A percentile compares a stretch with the other conserved stretches of the same genome.
Conservation (phyloP, 2,888 invertebrate species). For the Prenolepis imparis region DNA sequence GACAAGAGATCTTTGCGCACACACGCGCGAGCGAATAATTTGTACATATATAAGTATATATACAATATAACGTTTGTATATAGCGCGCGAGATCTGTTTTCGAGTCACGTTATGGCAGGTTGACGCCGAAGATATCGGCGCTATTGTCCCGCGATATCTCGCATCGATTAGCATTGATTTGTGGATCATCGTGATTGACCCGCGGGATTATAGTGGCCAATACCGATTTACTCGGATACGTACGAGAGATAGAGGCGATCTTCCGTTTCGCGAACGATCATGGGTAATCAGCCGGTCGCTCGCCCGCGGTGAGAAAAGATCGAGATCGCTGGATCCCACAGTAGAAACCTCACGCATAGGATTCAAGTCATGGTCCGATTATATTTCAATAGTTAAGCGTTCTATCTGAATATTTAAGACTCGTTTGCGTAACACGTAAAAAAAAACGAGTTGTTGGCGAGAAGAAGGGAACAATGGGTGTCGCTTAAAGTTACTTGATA, state of each 20-base stretch:
- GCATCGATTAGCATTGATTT: slow-evolving; percentile 83
- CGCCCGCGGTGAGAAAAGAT: slow-evolving; percentile 49
- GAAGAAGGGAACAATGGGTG: slow-evolving; percentile 56
- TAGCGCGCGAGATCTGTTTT: slow-evolving; percentile 76
- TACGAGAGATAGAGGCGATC: slow-evolving; percentile 40
- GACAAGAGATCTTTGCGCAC: slow-evolving; percentile 17
- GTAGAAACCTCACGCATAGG: slow-evolving; percentile 40
- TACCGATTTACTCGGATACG: slow-evolving; percentile 50
- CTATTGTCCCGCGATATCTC: slow-evolving; percentile 75
- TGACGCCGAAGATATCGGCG: slow-evolving; percentile 76
- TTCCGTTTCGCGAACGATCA: slow-evolving; percentile 33
- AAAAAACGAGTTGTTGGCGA: slow-evolving; percentile 42
- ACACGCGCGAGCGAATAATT: slow-evolving; percentile 23
- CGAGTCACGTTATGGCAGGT: slow-evolving; percentile 84
- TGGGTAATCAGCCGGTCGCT: slow-evolving; percentile 37
- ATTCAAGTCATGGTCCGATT: slow-evolving; percentile 20
- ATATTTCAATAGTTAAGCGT: slow-evolving; percentile 41
- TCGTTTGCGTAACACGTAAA: slow-evolving; percentile 11
- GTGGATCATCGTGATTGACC: slow-evolving; percentile 80
- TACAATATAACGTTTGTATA: slow-evolving; percentile 50
- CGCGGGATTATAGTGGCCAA: slow-evolving; percentile 60
- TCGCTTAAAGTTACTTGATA: slow-evolving; percentile 44
- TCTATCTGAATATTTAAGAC: background rate
- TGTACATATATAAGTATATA: slow-evolving; percentile 53
- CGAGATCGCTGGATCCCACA: slow-evolving; percentile 45